Evolutionary conservation across 2,113 vertebrate species (phyloP).

Genomic region (Tetrao urogallus): DNA sequence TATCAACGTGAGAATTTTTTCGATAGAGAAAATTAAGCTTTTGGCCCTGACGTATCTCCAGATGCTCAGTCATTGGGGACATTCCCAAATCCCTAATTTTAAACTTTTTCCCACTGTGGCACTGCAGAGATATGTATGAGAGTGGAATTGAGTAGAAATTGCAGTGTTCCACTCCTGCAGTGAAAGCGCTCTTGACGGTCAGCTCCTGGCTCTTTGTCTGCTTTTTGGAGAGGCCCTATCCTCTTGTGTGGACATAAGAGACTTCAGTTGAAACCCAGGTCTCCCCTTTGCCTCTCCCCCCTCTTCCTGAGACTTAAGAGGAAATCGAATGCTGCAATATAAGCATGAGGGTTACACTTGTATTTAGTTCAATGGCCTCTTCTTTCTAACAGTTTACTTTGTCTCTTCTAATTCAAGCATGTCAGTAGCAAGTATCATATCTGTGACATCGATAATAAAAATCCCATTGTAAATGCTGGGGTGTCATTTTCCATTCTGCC

Average conservation of each 20-base stretch:
- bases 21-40: not conserved
- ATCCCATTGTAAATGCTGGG: conserved; percentile 69
- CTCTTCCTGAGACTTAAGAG: not conserved
- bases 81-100: not conserved
- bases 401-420: conserved; percentile 76
- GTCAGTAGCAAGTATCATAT: conserved; percentile 70
- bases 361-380: conserved; percentile 62
- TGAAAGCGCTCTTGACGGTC: fast-evolving
- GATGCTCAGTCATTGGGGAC: not conserved
- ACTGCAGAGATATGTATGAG: not conserved
- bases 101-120: not conserved
- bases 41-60: not conserved
- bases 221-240: conserved; percentile 46
- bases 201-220: conserved; percentile 19
- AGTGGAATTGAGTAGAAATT: fast-evolving
- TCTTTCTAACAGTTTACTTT: conserved; percentile 72
- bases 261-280: conserved; percentile 39
- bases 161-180: not conserved
- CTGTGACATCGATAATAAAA: conserved; percentile 71
- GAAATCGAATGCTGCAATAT: conserved; percentile 61
- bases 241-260: conserved; percentile 6
- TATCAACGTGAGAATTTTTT: not conserved
- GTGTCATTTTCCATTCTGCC: conserved; percentile 71
- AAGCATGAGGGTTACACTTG: conserved; percentile 51
- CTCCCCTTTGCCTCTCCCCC: conserved; percentile 6